Evolutionary conservation across 2,888 invertebrate genomes (phyloP).

Genomic region (Drosophila kambysellisi): DNA sequence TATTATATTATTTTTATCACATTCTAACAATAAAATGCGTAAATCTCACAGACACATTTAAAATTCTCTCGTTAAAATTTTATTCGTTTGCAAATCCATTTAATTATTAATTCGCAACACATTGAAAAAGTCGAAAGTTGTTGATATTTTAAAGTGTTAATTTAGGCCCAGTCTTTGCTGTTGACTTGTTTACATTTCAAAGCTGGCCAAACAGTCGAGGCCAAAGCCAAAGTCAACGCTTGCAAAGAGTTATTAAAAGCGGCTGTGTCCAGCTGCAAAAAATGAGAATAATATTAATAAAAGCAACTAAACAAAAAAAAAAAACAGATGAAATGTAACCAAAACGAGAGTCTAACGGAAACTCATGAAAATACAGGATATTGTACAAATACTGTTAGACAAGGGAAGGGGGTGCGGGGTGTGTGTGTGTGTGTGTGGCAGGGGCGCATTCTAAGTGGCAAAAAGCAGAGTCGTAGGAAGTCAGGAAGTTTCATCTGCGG

Average conservation of each 20-base stretch:
- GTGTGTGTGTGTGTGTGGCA: not conserved
- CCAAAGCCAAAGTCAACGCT: constrained; percentile 14
- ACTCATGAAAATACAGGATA: constrained; percentile 77
- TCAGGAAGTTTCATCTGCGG: constrained; percentile 76
- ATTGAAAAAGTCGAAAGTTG: constrained; percentile 1
- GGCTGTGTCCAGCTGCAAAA: constrained; percentile 9
- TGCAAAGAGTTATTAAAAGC: constrained; percentile 37
- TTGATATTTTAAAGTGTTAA: not conserved
- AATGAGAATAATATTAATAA: constrained; percentile 16
- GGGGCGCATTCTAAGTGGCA: constrained; percentile 30
- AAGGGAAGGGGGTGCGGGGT: not conserved
- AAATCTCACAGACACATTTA: not conserved
- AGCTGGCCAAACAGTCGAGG: constrained; percentile 15
- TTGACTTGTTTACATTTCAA: constrained; percentile 23
- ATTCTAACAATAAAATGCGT: not conserved
- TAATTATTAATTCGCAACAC: not conserved
- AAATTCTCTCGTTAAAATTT: not conserved
- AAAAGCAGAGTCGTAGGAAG: constrained; percentile 70
- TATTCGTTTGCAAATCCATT: not conserved
- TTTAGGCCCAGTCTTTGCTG: not conserved
- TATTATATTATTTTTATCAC: not conserved
- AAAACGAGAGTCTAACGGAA: constrained; percentile 59
- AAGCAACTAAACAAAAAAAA: constrained; percentile 5
- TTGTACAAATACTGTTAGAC: constrained; percentile 65
- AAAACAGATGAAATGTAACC: constrained; percentile 16